Evolutionary conservation across 2,888 invertebrate species (phyloP).

Genomic region (Leuctra nigra): DNA sequence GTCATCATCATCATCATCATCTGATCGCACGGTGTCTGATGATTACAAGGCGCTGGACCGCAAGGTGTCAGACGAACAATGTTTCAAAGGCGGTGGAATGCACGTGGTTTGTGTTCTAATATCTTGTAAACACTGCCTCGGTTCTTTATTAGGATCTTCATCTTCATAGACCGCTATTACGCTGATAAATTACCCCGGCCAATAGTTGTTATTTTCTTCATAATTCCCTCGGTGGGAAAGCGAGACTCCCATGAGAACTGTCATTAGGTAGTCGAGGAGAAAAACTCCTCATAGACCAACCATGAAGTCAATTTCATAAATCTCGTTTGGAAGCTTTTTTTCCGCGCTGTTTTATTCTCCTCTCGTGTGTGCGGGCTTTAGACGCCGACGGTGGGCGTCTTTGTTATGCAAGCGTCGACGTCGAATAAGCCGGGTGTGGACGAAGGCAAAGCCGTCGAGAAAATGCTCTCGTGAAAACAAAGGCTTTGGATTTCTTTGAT

Average conservation of each 20-base stretch:
- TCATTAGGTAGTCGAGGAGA: background rate
- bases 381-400: background rate
- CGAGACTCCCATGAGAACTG: background rate
- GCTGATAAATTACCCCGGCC: constrained; percentile 16
- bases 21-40: constrained; percentile 43
- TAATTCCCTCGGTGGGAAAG: constrained; percentile 7
- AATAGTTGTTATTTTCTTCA: constrained; percentile 8
- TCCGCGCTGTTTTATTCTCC: too few relatives aligned
- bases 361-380: too few relatives aligned
- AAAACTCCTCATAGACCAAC: background rate
- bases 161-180: constrained; percentile 16
- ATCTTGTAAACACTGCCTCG: background rate
- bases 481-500: constrained; percentile 25
- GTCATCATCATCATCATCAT: constrained; percentile 44
- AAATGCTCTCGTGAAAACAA: constrained; percentile 16
- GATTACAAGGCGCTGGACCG: constrained; percentile 42
- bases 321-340: too few relatives aligned
- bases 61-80: constrained; percentile 20
- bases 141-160: constrained; percentile 17
- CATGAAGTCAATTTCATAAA: background rate
- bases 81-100: constrained; percentile 5
- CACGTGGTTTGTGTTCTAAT: constrained; percentile 17
- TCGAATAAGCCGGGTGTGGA: constrained; percentile 13
- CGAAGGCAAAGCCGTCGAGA: constrained; percentile 11
- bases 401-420: constrained; percentile 13